These are phyloP conservation scores for Cephus nigrinus DNA, from an alignment of 2,888 invertebrate species.

Conservation along the genomic window DNA sequence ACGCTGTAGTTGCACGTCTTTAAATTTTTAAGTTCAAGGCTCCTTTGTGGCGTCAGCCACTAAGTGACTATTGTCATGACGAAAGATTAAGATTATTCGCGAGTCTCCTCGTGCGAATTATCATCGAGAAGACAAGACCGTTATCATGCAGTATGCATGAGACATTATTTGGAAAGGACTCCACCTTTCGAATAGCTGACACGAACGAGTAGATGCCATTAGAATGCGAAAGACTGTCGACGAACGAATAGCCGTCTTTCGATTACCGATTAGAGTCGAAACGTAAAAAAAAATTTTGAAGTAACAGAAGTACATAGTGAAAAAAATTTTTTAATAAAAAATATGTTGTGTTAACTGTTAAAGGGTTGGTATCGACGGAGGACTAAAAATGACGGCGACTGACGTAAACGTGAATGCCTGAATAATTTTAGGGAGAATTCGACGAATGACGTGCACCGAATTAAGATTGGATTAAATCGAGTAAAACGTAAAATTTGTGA, in stretches of 20 bases:
- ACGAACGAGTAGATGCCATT: background rate
- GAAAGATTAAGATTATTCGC: background rate
- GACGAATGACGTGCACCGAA: slow-evolving; percentile 20
- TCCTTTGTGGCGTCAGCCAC: background rate
- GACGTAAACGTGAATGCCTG: background rate
- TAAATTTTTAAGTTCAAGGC: background rate
- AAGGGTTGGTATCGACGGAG: background rate
- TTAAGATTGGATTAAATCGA: slow-evolving; percentile 41
- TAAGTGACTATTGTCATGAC: background rate
- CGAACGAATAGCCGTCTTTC: background rate
- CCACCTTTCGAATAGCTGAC: background rate
- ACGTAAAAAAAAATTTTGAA: background rate
- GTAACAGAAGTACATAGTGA: no score
- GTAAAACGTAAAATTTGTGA: slow-evolving; percentile 42
- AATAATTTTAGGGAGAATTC: background rate
- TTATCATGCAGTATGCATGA: background rate
- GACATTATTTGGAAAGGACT: background rate
- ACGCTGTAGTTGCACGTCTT: background rate
- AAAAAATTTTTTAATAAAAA: no score
- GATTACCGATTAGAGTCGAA: background rate
- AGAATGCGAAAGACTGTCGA: background rate
- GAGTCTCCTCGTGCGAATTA: background rate
- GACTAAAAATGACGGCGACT: background rate
- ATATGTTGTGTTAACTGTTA: background rate
- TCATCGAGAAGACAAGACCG: background rate